Conservation (phyloP, 2,113 vertebrate species). For the Pungitius pungitius region DNA sequence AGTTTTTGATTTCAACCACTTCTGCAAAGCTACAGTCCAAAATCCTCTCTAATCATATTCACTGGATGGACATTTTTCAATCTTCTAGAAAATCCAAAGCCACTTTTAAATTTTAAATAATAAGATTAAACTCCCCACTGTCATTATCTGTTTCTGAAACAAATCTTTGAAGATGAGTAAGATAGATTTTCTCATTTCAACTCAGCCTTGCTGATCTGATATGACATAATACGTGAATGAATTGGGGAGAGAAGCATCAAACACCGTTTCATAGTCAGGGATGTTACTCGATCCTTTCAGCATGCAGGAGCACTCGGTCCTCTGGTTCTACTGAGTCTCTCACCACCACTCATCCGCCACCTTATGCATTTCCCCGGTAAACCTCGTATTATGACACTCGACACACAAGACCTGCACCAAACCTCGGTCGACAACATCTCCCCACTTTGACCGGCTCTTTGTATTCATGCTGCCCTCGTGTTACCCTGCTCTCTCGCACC, state of each 20-base stretch:
- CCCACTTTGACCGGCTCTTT: background rate
- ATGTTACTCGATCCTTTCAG: background rate
- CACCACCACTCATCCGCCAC: conserved; percentile 26
- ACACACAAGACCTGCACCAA: conserved; percentile 12
- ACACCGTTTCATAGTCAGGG: background rate
- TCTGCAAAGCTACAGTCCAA: background rate
- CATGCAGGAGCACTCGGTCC: background rate
- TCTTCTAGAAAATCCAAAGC: background rate
- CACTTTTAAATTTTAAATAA: background rate
- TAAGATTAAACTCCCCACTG: too few relatives aligned
- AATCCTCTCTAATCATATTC: background rate
- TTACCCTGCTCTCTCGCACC: conserved; percentile 1
- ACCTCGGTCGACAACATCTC: conserved; percentile 13
- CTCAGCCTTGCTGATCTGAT: background rate
- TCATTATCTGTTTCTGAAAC: background rate
- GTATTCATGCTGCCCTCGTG: conserved; percentile 1
- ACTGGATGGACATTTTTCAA: background rate
- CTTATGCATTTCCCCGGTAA: background rate
- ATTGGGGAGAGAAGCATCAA: background rate
- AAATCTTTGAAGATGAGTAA: background rate
- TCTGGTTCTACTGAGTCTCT: background rate
- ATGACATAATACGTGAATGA: background rate
- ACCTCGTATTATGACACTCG: conserved; percentile 35
- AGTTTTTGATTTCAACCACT: background rate
- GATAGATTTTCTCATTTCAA: background rate